Base-by-base conservation (phyloP, 2,797 vertebrate genomes). In the Liasis olivaceus region DNA sequence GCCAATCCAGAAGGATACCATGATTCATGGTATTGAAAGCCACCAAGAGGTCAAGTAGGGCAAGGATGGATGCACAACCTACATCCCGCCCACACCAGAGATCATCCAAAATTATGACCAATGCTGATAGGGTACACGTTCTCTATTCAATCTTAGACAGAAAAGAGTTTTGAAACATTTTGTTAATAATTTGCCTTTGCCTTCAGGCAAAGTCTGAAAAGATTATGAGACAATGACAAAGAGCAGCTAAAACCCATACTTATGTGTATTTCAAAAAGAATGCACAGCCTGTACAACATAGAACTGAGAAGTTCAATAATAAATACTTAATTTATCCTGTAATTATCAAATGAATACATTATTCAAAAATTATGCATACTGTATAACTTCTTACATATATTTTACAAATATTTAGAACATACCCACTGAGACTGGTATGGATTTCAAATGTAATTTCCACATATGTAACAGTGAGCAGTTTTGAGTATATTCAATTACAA, bases 361-460 rank as follows among this genome's bases (percentile, higher is more conserved):
- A 54, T 77, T 31, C 7, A 81, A 11, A 20, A 88, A 91, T 26
- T 47, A 36, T 9, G 28, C 58, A 51, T 60, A 24, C 3, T 84
- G 36, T 64, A 63, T 81, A 24, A 42, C 3, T 72, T 56, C 62
- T 20, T 94, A 15, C 11, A 3, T 66, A 62, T 89, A 58, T 90
- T 85, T 60, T 85, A 92, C 1, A 85, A 91, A 81, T 54, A 42
- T 86, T 86, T 42, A 94, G 1, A 28, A 98, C 98, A 91, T 97
- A 99, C 99, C 99, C 95, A 98, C 92, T 36, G 98, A 98, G 91
- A 99, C 98, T 4, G 99, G 98, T 92, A 97, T 94, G 51, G 99
- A 99, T 88, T 98, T 98, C 95, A 99, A 98, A 96, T 99, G 98
- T 56, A 99, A 98, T 97, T 98, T 98, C 99, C 99, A 99, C 99